Base-by-base conservation (phyloP, 2,888 invertebrate genomes). In the Arrhopalites spinosus region DNA sequence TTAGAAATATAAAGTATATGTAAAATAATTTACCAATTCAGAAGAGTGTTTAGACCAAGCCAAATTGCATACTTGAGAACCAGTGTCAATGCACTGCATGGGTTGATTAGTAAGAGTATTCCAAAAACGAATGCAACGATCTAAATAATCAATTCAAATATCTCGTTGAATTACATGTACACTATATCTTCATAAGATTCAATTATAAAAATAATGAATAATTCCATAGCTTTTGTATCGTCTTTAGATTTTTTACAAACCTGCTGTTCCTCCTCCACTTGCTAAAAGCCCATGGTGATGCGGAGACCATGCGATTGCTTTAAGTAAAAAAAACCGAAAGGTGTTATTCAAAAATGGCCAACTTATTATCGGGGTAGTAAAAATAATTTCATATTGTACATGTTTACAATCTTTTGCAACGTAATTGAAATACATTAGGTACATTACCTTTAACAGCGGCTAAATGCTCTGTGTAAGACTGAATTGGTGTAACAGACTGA, bases 1-100 rank as follows among this genome's bases (percentile, higher is more conserved):
- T n/a, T n/a, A n/a, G n/a, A n/a, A n/a, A n/a, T n/a, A n/a, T 45
- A 15, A 45, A 45, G 45, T 45, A 45, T 45, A 45, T 7, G 15
- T 15, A 45, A 45, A 11, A 7, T 11, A 45, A 45, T 45, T 84
- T 77, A 97, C 98, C 86, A 98, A 87, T 87, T 98, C 98, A 78
- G 96, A 96, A 77, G 96, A 95, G 87, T 98, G 98, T 84, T 98
- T 98, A 30, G 97, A 98, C 98, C 98, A 98, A 56, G 98, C 98
- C 83, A 98, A 88, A 87, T 98, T 98, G 87, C 98, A 98, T 47
- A 98, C 97, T 89, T 98, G 97, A 0, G 96, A 96, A 17, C 97
- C 96, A 13, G 98, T 98, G 25, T 59, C 98, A 36, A 98, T 95
- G 85, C 94, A 95, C 86, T 98, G 98, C 94, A 98, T 94, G 1